Base-by-base conservation (phyloP, 2,888 invertebrate genomes). In the Dioctria linearis region DNA sequence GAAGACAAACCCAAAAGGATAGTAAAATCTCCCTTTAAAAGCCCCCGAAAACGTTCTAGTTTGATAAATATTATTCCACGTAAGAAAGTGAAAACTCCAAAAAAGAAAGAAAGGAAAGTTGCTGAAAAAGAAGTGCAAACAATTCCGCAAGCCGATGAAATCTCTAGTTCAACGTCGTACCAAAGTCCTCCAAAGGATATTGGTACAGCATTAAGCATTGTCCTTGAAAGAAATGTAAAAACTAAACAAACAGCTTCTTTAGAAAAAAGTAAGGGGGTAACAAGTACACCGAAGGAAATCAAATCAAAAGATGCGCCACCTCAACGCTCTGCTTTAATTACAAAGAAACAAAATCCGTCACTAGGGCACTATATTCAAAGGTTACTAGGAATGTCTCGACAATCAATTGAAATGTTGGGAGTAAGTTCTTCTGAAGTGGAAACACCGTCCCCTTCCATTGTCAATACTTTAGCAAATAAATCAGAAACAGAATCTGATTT, bases 301-400 rank as follows among this genome's bases (percentile, higher is more conserved):
- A 69, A 11, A 6, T 59, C 8, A 65, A 61, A 43, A 39, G 4
- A 46, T 25, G 3, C 8, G 3, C 25, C 11, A 57, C 46, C n/a
- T 51, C 25, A 49, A n/a, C 37, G 3, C 78, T 73, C 25, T 61
- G 66, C 5, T 46, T 46, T 42, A 57, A 6, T 11, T 61, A 80
- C 67, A 43, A 79, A 71, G 37, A 42, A 83, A 75, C 63, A 88
- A 5, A 87, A 90, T 85, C 88, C 90, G 2, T 81, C 86, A 9
- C 84, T 91, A 59, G 85, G 88, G 3, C 87, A 87, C 6, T 91
- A 91, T 83, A 89, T 92, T 3, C 88, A 90, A 78, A 89, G 90
- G 82, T 85, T 92, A 57, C 84, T 92, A 37, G 86, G 86, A n/a
- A 91, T 92, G 91, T 90, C 90, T 0, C 88, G 89, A 46, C 85